Conservation (phyloP, 1,140 invertebrate genomes). For the Drosophila bocki region DNA sequence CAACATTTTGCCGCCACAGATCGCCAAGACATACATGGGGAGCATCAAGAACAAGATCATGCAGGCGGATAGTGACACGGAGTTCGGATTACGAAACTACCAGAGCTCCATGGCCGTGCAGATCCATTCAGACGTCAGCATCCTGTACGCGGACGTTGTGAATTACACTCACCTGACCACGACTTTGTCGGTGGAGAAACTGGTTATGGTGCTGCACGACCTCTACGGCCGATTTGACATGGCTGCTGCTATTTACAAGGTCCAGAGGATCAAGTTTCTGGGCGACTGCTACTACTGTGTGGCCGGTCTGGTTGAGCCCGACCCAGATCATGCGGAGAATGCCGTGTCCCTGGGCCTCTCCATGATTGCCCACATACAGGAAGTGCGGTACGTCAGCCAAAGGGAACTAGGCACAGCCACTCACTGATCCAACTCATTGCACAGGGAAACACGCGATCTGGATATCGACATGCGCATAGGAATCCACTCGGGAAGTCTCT, state of each 20-base stretch:
- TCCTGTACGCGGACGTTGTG: constrained; percentile 98
- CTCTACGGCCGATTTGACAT: constrained; percentile 97
- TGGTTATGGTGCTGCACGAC: constrained; percentile 96
- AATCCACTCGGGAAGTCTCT: constrained; percentile 95
- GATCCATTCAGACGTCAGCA: constrained; percentile 94
- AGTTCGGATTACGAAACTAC: background rate
- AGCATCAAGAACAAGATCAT: constrained; percentile 89
- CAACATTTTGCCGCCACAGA: constrained; percentile 94
- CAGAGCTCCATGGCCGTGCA: constrained; percentile 93
- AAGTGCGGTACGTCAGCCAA: constrained; percentile 86
- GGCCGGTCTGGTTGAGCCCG: constrained; percentile 91
- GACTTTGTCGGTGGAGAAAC: constrained; percentile 90
- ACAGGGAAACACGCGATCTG: constrained; percentile 89
- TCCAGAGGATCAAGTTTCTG: constrained; percentile 94
- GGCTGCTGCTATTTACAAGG: constrained; percentile 90
- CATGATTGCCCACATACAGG: constrained; percentile 95
- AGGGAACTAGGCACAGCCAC: background rate
- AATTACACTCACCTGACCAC: constrained; percentile 97
- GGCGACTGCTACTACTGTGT: constrained; percentile 98
- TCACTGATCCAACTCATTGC: background rate
- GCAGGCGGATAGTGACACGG: constrained; percentile 59
- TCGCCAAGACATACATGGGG: constrained; percentile 91
- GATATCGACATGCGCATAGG: constrained; percentile 99
- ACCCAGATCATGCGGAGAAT: constrained; percentile 92
- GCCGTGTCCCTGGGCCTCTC: constrained; percentile 94